phyloP scores from a whole-genome alignment of 2,888 invertebrate genomes.

The Sceliomorpha sp. region DNA sequence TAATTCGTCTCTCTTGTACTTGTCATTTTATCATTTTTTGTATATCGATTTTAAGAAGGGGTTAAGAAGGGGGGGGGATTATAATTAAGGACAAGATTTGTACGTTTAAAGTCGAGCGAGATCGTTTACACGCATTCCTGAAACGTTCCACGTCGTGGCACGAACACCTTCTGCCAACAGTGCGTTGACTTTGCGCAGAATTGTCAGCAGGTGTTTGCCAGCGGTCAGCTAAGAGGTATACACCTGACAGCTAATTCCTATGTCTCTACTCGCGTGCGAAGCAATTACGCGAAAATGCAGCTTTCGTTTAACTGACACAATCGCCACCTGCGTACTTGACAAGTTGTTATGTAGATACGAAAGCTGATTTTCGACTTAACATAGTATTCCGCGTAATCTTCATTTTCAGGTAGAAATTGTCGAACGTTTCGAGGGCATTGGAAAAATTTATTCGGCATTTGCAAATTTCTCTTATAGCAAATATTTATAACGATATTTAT shows the following conservation, averaged over 20 bases:
- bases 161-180: slow-evolving; percentile 5
- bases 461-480: neutral
- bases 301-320: slow-evolving; percentile 48
- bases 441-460: neutral
- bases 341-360: slow-evolving; percentile 9
- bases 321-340: slow-evolving; percentile 59
- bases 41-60: too few relatives aligned
- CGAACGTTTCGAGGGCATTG: slow-evolving; percentile 10
- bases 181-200: slow-evolving; percentile 39
- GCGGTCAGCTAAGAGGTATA: slow-evolving; percentile 63
- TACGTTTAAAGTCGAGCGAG: too few relatives aligned
- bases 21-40: too few relatives aligned
- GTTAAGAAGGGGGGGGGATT: too few relatives aligned
- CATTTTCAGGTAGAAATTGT: too few relatives aligned
- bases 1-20: too few relatives aligned
- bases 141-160: too few relatives aligned
- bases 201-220: slow-evolving; percentile 66
- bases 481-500: too few relatives aligned
- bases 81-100: too few relatives aligned
- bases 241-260: slow-evolving; percentile 65
- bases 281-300: slow-evolving; percentile 35
- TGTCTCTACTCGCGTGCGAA: slow-evolving; percentile 34
- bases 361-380: slow-evolving; percentile 5
- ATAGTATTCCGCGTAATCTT: slow-evolving; percentile 4
- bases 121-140: neutral